Percentiles rank a stretch among this genome's conserved stretches.
phyloP scores from a whole-genome alignment of 1,140 invertebrate genomes.

The Megalonaias nervosa region DNA sequence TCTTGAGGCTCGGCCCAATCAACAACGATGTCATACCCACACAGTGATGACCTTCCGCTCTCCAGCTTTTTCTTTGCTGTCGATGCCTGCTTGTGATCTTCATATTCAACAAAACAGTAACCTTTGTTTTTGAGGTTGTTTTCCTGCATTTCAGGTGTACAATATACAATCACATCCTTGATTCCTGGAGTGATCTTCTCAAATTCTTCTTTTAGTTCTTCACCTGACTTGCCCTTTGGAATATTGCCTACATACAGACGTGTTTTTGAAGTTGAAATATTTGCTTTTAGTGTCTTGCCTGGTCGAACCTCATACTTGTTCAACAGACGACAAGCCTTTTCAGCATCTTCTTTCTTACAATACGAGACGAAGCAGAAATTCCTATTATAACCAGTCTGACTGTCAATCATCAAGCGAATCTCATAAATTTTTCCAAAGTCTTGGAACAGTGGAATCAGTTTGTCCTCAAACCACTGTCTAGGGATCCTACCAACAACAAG shows the following conservation, averaged over 20 bases:
- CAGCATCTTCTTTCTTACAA: constrained; percentile 76
- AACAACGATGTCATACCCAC: constrained; percentile 68
- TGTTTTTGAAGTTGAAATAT: constrained; percentile 12
- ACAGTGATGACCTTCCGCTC: not conserved
- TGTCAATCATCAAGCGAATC: constrained; percentile 86
- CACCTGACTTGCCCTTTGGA: too few species aligned
- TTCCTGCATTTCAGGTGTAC: constrained; percentile 57
- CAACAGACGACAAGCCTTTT: constrained; percentile 63
- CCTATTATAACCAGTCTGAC: constrained; percentile 83
- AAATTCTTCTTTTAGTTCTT: too few species aligned
- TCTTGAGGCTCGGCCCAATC: constrained; percentile 90
- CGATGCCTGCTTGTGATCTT: constrained; percentile 82
- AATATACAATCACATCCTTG: constrained; percentile 82
- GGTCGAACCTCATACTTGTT: too few species aligned
- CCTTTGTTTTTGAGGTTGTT: constrained; percentile 81
- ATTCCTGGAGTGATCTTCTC: constrained; percentile 73
- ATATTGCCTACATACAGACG: constrained; percentile 16
- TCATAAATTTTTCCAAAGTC: constrained; percentile 78
- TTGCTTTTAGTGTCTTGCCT: constrained; percentile 12
- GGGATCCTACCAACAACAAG: constrained; percentile 88
- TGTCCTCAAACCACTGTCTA: constrained; percentile 82
- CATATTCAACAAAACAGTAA: constrained; percentile 89
- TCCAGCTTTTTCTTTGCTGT: constrained; percentile 73
- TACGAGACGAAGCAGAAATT: constrained; percentile 87
- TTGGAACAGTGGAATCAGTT: constrained; percentile 84